A percentile compares a stretch with the other conserved stretches of the same genome.
These are phyloP conservation scores for Oreochromis tanganicae DNA, from an alignment of 2,113 vertebrate genomes.

Conservation along the genomic window DNA sequence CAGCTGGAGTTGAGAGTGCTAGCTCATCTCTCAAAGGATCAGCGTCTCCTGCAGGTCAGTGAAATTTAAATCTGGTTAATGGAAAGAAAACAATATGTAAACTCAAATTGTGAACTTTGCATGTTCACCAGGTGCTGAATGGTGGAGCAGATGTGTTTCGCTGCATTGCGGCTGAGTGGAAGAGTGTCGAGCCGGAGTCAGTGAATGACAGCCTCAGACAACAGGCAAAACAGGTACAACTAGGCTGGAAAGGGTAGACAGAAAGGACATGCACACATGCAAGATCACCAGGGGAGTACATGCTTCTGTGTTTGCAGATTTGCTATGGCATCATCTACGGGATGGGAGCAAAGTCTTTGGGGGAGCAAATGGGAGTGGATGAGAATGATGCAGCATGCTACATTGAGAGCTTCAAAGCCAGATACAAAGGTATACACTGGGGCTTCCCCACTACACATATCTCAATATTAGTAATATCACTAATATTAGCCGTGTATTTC, in stretches of 20 bases:
- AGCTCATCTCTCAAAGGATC: slow-evolving; percentile 86
- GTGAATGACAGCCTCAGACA: slow-evolving; percentile 84
- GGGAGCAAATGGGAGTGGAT: slow-evolving; percentile 92
- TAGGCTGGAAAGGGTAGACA: not conserved
- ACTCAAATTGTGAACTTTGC: not conserved
- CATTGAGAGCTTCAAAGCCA: slow-evolving; percentile 92
- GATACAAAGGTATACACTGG: slow-evolving; percentile 81
- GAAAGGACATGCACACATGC: not conserved
- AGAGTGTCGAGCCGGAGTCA: slow-evolving; percentile 77
- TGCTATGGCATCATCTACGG: slow-evolving; percentile 98
- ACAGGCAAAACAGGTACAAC: slow-evolving; percentile 90
- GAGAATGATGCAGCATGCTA: slow-evolving; percentile 88
- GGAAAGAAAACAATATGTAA: not conserved
- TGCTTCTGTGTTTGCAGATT: slow-evolving; percentile 73
- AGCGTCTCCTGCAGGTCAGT: slow-evolving; percentile 74
- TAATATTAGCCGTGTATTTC: not conserved
- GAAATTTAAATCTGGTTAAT: not conserved
- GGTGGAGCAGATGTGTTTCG: slow-evolving; percentile 86
- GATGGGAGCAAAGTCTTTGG: slow-evolving; percentile 93
- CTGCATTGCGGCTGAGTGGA: slow-evolving; percentile 95
- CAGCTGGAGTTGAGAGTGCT: slow-evolving; percentile 92
- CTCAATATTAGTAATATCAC: not conserved
- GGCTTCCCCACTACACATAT: not conserved
- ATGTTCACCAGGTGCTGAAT: slow-evolving; percentile 76
- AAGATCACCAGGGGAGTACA: not conserved